Evolutionary conservation across 2,797 vertebrate genomes (phyloP).

Genomic region (Remorina albescens): DNA sequence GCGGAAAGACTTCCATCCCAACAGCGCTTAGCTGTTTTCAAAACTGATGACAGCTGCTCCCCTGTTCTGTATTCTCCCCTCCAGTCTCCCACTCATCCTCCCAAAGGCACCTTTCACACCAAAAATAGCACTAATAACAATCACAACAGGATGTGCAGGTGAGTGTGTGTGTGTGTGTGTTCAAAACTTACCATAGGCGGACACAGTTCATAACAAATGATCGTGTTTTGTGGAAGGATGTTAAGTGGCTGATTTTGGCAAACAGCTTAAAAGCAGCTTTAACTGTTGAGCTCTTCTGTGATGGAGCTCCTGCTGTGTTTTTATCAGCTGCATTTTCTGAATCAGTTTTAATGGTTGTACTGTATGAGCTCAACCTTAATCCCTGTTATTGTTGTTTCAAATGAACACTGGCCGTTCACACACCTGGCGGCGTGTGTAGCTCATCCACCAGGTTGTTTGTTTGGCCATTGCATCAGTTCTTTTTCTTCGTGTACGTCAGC

Average conservation of each 20-base stretch:
- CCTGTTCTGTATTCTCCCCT: slow-evolving; percentile 3
- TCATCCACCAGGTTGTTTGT: background rate
- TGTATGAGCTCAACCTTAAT: background rate
- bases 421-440: background rate
- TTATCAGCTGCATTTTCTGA: background rate
- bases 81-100: background rate
- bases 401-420: background rate
- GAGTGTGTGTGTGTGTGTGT: background rate
- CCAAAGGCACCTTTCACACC: slow-evolving; percentile 15
- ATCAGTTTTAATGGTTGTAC: slow-evolving; percentile 11
- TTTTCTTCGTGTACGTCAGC: background rate
- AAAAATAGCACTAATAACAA: slow-evolving; percentile 31
- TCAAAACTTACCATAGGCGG: background rate
- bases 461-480: background rate
- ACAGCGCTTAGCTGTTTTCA: slow-evolving; percentile 10
- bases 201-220: background rate
- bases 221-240: background rate
- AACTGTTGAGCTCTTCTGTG: background rate
- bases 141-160: slow-evolving; percentile 9
- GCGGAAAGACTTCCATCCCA: background rate
- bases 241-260: too few relatives aligned
- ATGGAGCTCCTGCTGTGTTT: background rate
- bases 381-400: slow-evolving; percentile 1
- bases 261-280: too few relatives aligned
- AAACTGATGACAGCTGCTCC: slow-evolving; percentile 3